Evolutionary conservation across 1,140 invertebrate genomes (phyloP), one percentile per base, ranked within the genome.

Genomic region (Palaemon carinicauda): DNA sequence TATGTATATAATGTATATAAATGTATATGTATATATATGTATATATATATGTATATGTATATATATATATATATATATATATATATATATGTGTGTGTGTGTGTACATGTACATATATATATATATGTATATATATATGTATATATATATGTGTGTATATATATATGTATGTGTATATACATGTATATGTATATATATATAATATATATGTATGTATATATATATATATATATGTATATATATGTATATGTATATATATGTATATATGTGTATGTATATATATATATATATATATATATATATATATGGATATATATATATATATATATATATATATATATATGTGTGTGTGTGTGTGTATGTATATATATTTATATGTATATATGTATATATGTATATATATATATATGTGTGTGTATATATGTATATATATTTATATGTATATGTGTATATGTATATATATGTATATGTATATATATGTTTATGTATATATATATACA

Each of bases 41-140:
- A 7, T 60, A 15, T 60, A 60, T 60, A 15, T 24, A 60, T 60
- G 24, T 7, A 60, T 60, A 60, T 60, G 21, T 60, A 60, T 60
- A 60, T 60, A 60, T 60, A 60, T 60, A 60, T 60, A 60, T 60
- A 60, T 60, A 60, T 60, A 60, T 60, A 60, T 60, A 60, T 60
- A 60, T 60, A 60, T 60, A 60, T 60, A 60, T 60, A 60, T 60
- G 17, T 60, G 17, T 60, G 17, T 60, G 17, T 21, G 17, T 60
- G 17, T 60, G 17, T 60, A 60, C 17, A 60, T 60, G 17, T 60
- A 60, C 17, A 60, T 60, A 60, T 56, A 56, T 56, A 56, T 56
- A 56, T 56, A 56, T 56, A 56, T 56, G 14, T 56, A 56, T 12
- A 4, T 56, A 56, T 12, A 56, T 56, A 56, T 56, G 21, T 12